Evolutionary conservation across 1,140 invertebrate species (phyloP).

Genomic region (Goniozus legneri): DNA sequence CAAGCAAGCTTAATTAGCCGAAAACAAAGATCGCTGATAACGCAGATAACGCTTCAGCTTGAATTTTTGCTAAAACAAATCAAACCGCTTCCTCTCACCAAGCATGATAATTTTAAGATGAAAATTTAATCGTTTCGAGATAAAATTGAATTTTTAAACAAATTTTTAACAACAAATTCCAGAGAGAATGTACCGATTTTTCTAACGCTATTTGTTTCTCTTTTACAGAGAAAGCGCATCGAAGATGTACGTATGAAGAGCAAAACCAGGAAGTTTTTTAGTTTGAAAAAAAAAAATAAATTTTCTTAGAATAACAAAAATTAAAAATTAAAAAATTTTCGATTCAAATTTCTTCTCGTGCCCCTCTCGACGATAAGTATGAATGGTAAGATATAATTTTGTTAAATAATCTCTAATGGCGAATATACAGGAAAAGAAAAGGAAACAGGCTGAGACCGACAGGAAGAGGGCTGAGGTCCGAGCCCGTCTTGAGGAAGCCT

Average conservation of each 20-base stretch:
- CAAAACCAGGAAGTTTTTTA: constrained; percentile 3
- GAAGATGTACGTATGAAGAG: constrained; percentile 58
- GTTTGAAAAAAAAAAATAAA: neutral
- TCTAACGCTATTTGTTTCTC: neutral
- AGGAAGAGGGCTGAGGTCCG: constrained; percentile 92
- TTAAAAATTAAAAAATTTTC: neutral
- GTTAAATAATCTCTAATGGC: constrained; percentile 26
- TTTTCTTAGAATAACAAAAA: constrained; percentile 3
- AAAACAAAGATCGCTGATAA: neutral
- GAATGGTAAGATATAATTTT: neutral
- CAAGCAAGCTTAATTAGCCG: neutral
- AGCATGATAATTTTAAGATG: neutral
- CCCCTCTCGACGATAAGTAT: constrained; percentile 12
- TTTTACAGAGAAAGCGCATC: constrained; percentile 59
- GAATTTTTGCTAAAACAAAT: neutral
- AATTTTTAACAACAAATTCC: no score
- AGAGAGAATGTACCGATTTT: neutral
- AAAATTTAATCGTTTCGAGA: neutral
- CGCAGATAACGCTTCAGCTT: neutral
- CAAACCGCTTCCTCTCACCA: neutral
- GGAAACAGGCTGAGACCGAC: constrained; percentile 90
- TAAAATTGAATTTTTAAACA: neutral
- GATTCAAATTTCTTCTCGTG: neutral
- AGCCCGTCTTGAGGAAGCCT: constrained; percentile 92
- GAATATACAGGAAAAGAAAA: constrained; percentile 79